Evolutionary conservation across 2,113 vertebrate species (phyloP).

Genomic region (Chloropsis cyanopogon): DNA sequence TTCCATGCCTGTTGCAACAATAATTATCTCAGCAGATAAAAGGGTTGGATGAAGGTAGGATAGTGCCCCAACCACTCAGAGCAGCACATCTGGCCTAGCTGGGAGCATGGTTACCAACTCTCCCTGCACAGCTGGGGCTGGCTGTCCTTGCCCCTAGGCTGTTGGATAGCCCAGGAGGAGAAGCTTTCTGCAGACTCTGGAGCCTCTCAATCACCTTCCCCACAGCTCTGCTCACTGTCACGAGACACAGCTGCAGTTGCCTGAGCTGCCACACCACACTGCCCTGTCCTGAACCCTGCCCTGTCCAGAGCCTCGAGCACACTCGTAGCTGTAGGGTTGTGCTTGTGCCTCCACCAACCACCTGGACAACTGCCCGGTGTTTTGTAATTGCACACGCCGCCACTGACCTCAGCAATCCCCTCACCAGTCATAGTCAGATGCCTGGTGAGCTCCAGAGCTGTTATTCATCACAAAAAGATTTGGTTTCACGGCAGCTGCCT

Average conservation of each 20-base stretch:
- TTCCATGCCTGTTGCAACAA: not conserved
- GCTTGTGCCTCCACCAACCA: not conserved
- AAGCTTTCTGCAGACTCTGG: not conserved
- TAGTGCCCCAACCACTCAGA: not conserved
- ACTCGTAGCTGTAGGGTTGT: not conserved
- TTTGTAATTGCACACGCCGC: not conserved
- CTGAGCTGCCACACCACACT: not conserved
- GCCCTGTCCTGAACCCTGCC: not conserved
- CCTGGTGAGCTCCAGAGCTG: not conserved
- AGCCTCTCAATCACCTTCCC: not conserved
- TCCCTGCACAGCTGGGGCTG: not conserved
- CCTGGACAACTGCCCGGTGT: not conserved
- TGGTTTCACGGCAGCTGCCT: not conserved
- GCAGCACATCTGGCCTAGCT: not conserved
- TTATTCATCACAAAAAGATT: constrained; percentile 7
- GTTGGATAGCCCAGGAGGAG: not conserved
- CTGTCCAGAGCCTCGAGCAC: not conserved
- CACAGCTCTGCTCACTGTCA: not conserved
- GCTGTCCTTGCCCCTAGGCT: not conserved
- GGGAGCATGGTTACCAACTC: not conserved
- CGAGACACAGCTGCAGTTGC: not conserved
- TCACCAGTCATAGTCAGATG: not conserved
- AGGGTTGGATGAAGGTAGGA: not conserved
- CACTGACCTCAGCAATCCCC: constrained; percentile 21
- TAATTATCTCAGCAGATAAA: not conserved